Base-by-base conservation (phyloP, 2,888 invertebrate genomes). In the Podabrus alpinus region DNA sequence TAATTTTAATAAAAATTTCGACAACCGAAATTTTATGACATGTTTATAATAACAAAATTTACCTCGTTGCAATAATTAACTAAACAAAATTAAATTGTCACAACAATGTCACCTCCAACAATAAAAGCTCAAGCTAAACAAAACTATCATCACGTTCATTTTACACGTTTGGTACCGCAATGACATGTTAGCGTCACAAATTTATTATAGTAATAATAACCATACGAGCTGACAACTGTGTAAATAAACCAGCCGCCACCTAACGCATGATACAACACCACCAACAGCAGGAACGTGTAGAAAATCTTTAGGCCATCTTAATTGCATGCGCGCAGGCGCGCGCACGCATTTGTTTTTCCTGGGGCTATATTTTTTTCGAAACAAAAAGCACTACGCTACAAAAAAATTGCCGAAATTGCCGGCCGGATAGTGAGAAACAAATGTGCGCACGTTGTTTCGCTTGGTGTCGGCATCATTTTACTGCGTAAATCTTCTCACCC, bases 51-150 rank as follows among this genome's bases (percentile, higher is more conserved):
- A 45, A n/a, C 45, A n/a, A 45, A 73, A 68, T 61, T 73, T 73
- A 73, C 73, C 73, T 72, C 29, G n/a, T 15, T 15, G 15, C 64
- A 45, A 45, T 17, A 19, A 69, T 45, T 29, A 16, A 70, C 45
- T 45, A n/a, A n/a, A n/a, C 45, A 66, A 71, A 67, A 66, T 45
- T n/a, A 69, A 29, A 60, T 16, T 70, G 60, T 24, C 73, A 64
- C 17, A 15, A 66, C 9, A 66, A 74, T 61, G 73, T 74, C 73
- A 74, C 70, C 73, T 74, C 66, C 70, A 70, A 59, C 73, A 66
- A 70, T 60, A 74, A 60, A 67, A 66, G 64, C 73, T 74, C 59
- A 74, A 16, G 70, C 73, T 69, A 66, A 70, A 74, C 24, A 74
- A 60, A 24, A 66, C n/a, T 45, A 7, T 45, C n/a, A 45, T n/a